These are phyloP conservation scores for Embidobia sp. DNA, from an alignment of 2,888 invertebrate genomes.

Conservation along the genomic window DNA sequence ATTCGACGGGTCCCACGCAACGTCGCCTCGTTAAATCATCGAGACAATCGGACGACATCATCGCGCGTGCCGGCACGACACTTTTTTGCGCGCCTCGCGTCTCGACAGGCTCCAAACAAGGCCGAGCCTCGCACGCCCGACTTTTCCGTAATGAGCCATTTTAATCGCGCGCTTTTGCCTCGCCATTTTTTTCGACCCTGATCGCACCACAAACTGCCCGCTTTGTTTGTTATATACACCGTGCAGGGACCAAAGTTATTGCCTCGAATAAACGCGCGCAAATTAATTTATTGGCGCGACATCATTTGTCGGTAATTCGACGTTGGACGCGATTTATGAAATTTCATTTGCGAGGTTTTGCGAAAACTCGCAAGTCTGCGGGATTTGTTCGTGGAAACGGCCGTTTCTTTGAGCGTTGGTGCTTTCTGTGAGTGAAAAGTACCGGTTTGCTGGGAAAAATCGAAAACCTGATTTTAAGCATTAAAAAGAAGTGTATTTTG, in stretches of 20 bases:
- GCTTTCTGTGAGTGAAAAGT: too few species aligned
- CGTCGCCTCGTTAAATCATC: slow-evolving; percentile 71
- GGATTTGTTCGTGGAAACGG: background rate
- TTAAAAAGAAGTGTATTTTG: too few species aligned
- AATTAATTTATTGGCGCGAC: slow-evolving; percentile 7
- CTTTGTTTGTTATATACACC: too few species aligned
- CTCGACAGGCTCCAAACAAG: slow-evolving; percentile 18
- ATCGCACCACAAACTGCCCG: too few species aligned
- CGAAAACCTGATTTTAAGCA: too few species aligned
- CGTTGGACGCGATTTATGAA: slow-evolving; percentile 21
- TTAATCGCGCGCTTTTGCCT: background rate
- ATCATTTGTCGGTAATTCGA: slow-evolving; percentile 20
- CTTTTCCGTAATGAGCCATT: slow-evolving; percentile 7
- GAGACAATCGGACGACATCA: slow-evolving; percentile 66
- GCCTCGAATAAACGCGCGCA: background rate
- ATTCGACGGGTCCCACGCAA: slow-evolving; percentile 65
- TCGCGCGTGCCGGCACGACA: slow-evolving; percentile 56
- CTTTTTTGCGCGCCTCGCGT: slow-evolving; percentile 47
- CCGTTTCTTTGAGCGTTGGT: too few species aligned
- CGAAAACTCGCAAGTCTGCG: slow-evolving; percentile 11
- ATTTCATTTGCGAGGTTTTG: slow-evolving; percentile 51
- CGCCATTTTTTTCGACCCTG: too few species aligned
- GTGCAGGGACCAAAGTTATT: too few species aligned
- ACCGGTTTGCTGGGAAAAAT: too few species aligned
- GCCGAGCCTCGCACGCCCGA: slow-evolving; percentile 4